Percentiles rank a stretch among this genome's conserved stretches.
phyloP scores from a whole-genome alignment of 2,888 invertebrate species.

The Nephrotoma flavescens region DNA sequence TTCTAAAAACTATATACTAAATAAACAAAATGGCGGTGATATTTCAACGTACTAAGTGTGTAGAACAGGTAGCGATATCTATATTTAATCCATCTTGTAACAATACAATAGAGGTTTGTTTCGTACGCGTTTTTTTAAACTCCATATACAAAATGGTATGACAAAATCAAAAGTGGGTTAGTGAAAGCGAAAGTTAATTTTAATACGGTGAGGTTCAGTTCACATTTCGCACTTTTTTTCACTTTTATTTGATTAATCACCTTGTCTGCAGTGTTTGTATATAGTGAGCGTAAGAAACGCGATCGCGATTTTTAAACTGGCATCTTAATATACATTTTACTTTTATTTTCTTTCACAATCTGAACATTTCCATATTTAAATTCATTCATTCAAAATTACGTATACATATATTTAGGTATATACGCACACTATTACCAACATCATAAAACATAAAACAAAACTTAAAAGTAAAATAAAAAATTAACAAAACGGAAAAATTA shows the following conservation, averaged over 20 bases:
- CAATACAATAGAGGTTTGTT: neutral
- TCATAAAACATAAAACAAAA: neutral
- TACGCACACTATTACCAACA: neutral
- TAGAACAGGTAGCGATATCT: neutral
- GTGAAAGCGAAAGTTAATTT: slow-evolving; percentile 1
- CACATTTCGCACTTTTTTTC: neutral
- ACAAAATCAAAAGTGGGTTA: slow-evolving; percentile 1
- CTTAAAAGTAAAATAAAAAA: neutral
- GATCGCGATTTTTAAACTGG: neutral
- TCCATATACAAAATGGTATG: neutral
- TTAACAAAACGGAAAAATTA: neutral
- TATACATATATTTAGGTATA: neutral
- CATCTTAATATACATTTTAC: neutral
- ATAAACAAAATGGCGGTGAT: neutral
- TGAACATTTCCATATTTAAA: neutral
- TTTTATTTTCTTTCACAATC: neutral
- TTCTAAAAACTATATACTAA: neutral
- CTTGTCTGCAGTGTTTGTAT: neutral
- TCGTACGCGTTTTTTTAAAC: neutral
- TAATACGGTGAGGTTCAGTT: neutral
- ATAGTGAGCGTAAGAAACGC: neutral
- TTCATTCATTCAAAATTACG: neutral
- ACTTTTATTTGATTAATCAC: neutral
- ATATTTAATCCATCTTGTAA: neutral
- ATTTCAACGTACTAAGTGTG: neutral